Evolutionary conservation across 1,140 invertebrate species (phyloP).

Genomic region (Sipha flava): DNA sequence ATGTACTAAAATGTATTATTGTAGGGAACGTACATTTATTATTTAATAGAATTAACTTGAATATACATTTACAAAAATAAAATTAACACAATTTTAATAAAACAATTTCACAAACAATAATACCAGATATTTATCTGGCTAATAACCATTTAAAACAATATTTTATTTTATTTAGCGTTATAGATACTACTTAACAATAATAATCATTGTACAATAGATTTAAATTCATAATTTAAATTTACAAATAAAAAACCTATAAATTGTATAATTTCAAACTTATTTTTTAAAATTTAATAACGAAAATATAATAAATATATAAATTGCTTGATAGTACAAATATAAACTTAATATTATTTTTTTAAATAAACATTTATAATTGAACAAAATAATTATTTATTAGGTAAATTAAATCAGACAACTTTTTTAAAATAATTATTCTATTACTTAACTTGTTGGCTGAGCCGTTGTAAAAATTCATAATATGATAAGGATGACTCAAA

Average conservation of each 20-base stretch:
- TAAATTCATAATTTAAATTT: neutral
- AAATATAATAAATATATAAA: neutral
- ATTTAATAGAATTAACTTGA: neutral
- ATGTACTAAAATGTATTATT: too few relatives aligned
- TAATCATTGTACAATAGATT: neutral
- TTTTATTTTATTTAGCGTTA: neutral
- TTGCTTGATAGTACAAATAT: neutral
- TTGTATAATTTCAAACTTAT: neutral
- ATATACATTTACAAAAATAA: neutral
- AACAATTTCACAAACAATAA: constrained; percentile 22
- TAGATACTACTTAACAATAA: constrained; percentile 9
- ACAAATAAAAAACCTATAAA: neutral
- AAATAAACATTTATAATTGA: constrained; percentile 1
- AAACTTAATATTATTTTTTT: neutral
- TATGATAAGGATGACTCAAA: constrained; percentile 89
- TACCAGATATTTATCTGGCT: neutral
- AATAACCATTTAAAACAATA: constrained; percentile 16
- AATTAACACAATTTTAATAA: constrained; percentile 23
- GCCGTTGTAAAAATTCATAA: constrained; percentile 95
- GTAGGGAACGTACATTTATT: too few relatives aligned
- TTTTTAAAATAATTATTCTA: too few relatives aligned
- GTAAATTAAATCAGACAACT: neutral
- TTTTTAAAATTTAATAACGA: neutral
- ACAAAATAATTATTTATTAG: neutral
- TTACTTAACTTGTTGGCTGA: constrained; percentile 83